Percentiles rank a stretch among this genome's conserved stretches.
phyloP scores from a whole-genome alignment of 2,797 vertebrate genomes.

The Lagodon rhomboides region DNA sequence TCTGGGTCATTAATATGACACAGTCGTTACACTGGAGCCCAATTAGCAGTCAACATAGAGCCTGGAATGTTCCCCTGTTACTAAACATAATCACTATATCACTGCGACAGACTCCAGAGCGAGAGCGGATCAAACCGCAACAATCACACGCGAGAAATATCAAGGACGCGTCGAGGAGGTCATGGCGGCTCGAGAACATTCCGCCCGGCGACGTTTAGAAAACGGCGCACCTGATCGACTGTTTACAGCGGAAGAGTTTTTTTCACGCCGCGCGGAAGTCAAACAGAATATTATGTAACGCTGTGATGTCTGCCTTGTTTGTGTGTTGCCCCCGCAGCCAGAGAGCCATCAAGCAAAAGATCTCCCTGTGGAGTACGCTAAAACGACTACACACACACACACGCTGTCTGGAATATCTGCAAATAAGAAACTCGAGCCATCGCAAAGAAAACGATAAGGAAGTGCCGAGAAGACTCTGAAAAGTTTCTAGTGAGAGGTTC shows the following conservation, averaged over 20 bases:
- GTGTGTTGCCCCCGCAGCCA: background rate
- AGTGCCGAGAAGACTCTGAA: background rate
- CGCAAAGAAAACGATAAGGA: too few species aligned
- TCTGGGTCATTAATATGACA: conserved; percentile 88
- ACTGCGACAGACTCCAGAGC: conserved; percentile 61
- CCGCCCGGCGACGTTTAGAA: conserved; percentile 23
- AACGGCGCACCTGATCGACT: background rate
- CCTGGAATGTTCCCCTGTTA: conserved; percentile 71
- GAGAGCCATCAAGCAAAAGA: conserved; percentile 1
- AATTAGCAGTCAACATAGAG: conserved; percentile 85
- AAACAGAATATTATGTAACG: background rate
- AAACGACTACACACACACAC: background rate
- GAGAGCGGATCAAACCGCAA: conserved; percentile 68
- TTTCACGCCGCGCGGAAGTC: too few species aligned
- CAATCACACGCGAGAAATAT: conserved; percentile 48
- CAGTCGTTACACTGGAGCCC: conserved; percentile 82
- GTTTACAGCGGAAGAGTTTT: too few species aligned
- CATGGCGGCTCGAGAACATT: conserved; percentile 31
- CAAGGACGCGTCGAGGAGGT: conserved; percentile 56
- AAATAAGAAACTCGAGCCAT: background rate
- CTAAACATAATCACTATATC: conserved; percentile 80
- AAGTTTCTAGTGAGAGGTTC: background rate
- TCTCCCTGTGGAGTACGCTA: background rate
- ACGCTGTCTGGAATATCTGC: background rate
- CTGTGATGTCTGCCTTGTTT: conserved; percentile 7